A percentile compares a stretch with the other conserved stretches of the same genome.
Conservation (phyloP, 1,140 invertebrate genomes). For the Solenopsis fugax region DNA sequence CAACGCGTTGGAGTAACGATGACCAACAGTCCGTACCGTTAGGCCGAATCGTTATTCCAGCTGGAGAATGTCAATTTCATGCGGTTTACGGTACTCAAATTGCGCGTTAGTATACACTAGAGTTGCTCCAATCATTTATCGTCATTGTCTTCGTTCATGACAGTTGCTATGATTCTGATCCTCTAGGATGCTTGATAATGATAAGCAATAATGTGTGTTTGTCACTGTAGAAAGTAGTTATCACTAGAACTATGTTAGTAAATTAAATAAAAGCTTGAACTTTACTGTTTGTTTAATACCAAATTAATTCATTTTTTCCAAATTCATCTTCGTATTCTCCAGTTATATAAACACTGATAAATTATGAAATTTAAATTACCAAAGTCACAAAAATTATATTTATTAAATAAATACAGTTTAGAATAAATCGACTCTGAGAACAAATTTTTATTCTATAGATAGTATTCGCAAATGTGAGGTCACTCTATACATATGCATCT, state of each 20-base stretch:
- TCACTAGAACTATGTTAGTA: not conserved
- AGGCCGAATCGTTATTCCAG: slow-evolving; percentile 81
- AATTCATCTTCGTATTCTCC: not conserved
- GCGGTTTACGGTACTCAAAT: slow-evolving; percentile 84
- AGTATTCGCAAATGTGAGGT: not conserved
- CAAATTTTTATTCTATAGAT: not conserved
- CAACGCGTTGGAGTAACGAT: slow-evolving; percentile 77
- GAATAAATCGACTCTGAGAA: not conserved
- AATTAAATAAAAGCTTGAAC: not conserved
- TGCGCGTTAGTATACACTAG: slow-evolving; percentile 78
- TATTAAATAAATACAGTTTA: not conserved
- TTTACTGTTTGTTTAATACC: not conserved
- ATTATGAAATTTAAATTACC: not conserved
- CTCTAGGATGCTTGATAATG: slow-evolving; percentile 20
- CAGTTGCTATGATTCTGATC: slow-evolving; percentile 22
- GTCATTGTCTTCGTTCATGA: slow-evolving; percentile 38
- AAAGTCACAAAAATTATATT: not conserved
- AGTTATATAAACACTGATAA: not conserved
- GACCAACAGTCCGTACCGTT: slow-evolving; percentile 83
- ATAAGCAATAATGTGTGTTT: not conserved
- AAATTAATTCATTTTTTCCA: not conserved
- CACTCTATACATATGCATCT: not conserved
- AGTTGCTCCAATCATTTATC: slow-evolving; percentile 51
- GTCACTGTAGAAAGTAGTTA: not conserved
- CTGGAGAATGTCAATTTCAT: slow-evolving; percentile 84